Conservation (phyloP, 2,888 invertebrate genomes). For the Scaptomyza caliginosa region DNA sequence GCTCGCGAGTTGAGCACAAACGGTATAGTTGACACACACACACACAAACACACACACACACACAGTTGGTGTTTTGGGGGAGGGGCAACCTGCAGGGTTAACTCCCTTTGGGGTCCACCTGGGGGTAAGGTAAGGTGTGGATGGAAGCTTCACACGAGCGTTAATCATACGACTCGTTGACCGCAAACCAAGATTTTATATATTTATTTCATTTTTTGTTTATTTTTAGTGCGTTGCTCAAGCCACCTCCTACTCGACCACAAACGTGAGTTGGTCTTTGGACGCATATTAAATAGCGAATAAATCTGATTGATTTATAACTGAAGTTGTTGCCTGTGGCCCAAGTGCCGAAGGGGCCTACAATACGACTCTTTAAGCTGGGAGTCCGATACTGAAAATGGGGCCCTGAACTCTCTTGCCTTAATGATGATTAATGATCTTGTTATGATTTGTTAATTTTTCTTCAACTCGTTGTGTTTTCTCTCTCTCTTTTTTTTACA, state of each 20-base stretch:
- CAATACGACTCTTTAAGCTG: slow-evolving; percentile 12
- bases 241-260: slow-evolving; percentile 1
- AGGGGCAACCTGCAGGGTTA: neutral
- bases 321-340: slow-evolving; percentile 45
- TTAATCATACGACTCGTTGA: slow-evolving; percentile 66
- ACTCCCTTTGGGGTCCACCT: neutral
- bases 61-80: neutral
- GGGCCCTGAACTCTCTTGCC: slow-evolving; percentile 43
- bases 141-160: slow-evolving; percentile 57
- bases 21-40: slow-evolving; percentile 15
- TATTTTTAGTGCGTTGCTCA: slow-evolving; percentile 14
- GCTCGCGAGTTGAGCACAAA: neutral
- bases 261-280: neutral
- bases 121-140: slow-evolving; percentile 13
- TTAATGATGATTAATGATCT: slow-evolving; percentile 82
- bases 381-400: slow-evolving; percentile 14
- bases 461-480: slow-evolving; percentile 48
- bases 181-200: slow-evolving; percentile 25
- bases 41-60: no score
- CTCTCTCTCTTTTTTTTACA: slow-evolving; percentile 53
- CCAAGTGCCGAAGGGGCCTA: slow-evolving; percentile 17
- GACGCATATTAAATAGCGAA: slow-evolving; percentile 61
- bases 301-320: slow-evolving; percentile 81
- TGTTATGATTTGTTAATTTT: slow-evolving; percentile 81
- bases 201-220: slow-evolving; percentile 1